Evolutionary conservation across 23 tunicate species (phyloP), one percentile per base, ranked within the genome.

Genomic region (Ciona savignyi): DNA sequence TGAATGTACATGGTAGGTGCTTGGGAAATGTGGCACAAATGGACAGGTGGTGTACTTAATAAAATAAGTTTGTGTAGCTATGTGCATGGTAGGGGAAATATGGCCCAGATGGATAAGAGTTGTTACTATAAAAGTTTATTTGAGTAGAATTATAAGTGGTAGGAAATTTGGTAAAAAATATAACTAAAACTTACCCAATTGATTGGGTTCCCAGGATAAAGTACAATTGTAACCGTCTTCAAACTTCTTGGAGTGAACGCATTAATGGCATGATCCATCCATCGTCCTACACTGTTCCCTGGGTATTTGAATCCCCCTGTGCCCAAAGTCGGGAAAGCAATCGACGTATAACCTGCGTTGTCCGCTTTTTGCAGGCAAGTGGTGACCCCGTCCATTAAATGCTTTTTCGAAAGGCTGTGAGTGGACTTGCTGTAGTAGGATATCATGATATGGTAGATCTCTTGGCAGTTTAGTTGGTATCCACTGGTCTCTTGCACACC

Each of bases 301-400:
- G 83, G 83, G 78, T 78, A 82, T 19, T 31, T 9, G 64, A 72
- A 80, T 65, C 83, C 83, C 33, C 91, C 91, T 6, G 91, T 73
- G 25, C 85, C 91, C 25, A 85, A 60, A 25, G 91, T 75, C 2
- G 91, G 91, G 65, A 85, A 85, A 30, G 73, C 91, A 32, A 85
- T 78, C 15, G 79, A 65, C 26, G 71, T 27, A 60, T 78, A 72
- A 26, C 70, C 70, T 11, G 32, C 27, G 3, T 34, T 32, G 0
- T 85, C 91, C 23, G 84, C 91, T 25, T 28, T 85, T 3, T 34
- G 30, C 25, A 85, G 71, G 74, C 91, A 78, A 15, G 31, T 25
- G 32, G 30, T 21, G 25, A 85, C 62, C 2, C 68, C 82, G 1
- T 51, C 2, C 3, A 29, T 25, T 27, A 66, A 66, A 27, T 3